These are phyloP conservation scores for Oscheius onirici DNA, from an alignment of 2,888 invertebrate species.

Conservation along the genomic window DNA sequence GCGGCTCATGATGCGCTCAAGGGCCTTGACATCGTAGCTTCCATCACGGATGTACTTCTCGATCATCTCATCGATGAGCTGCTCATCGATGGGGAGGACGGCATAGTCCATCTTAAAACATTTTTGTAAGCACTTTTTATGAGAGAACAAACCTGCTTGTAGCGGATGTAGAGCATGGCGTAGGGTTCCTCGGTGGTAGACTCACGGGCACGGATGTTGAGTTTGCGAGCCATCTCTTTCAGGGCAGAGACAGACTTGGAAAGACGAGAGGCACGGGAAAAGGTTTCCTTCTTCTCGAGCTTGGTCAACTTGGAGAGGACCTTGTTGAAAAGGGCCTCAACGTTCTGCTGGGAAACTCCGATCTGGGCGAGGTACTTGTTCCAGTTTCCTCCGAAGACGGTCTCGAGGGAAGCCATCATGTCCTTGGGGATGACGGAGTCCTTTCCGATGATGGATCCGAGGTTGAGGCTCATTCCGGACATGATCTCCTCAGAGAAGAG, in stretches of 20 bases:
- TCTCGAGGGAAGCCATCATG: slow-evolving; percentile 53
- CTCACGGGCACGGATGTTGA: slow-evolving; percentile 52
- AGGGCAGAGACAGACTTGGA: slow-evolving; percentile 40
- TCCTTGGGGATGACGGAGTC: slow-evolving; percentile 58
- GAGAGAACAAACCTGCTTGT: no score
- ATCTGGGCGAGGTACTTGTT: slow-evolving; percentile 50
- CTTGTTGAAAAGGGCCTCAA: slow-evolving; percentile 47
- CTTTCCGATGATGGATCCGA: slow-evolving; percentile 57
- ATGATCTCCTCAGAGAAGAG: slow-evolving; percentile 49
- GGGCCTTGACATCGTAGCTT: slow-evolving; percentile 33
- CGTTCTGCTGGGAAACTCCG: slow-evolving; percentile 60
- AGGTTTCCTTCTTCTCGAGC: slow-evolving; percentile 36
- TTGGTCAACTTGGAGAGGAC: slow-evolving; percentile 37
- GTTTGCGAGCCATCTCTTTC: slow-evolving; percentile 53
- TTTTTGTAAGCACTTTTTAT: no score
- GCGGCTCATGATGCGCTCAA: slow-evolving; percentile 47
- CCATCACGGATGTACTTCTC: slow-evolving; percentile 45
- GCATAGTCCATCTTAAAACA: slow-evolving; percentile 65
- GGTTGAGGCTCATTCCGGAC: slow-evolving; percentile 53
- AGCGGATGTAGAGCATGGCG: slow-evolving; percentile 51
- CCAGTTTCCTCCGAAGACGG: slow-evolving; percentile 61
- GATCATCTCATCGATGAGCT: slow-evolving; percentile 44
- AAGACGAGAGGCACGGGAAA: slow-evolving; percentile 46
- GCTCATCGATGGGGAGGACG: slow-evolving; percentile 59
- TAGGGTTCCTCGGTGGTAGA: slow-evolving; percentile 35